Conservation (phyloP, 2,113 vertebrate genomes). For the Periophthalmodon schlosseri region DNA sequence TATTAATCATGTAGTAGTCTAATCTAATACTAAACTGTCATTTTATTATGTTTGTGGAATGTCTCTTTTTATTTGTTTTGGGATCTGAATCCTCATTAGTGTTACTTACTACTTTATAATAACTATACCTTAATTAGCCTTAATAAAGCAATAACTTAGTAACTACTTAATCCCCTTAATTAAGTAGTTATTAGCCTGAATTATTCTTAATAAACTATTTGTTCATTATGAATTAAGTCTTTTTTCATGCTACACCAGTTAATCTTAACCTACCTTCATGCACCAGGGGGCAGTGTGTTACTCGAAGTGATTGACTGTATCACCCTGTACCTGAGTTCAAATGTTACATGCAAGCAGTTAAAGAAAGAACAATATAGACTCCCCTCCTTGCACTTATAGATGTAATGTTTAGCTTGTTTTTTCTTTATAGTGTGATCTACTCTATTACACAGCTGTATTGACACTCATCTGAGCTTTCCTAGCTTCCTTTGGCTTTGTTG, state of each 20-base stretch:
- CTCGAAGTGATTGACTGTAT: slow-evolving; percentile 8
- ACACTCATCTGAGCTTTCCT: slow-evolving; percentile 49
- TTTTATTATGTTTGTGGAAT: neutral
- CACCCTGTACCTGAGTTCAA: neutral
- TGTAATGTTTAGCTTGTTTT: neutral
- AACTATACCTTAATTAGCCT: too few relatives aligned
- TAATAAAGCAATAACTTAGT: neutral
- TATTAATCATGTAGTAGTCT: slow-evolving; percentile 21
- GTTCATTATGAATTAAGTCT: too few relatives aligned
- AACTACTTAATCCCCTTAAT: neutral
- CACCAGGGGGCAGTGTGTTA: slow-evolving; percentile 53
- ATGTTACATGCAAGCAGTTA: slow-evolving; percentile 9
- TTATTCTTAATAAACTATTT: too few relatives aligned
- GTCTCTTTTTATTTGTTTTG: neutral
- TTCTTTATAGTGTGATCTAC: neutral
- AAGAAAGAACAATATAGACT: neutral
- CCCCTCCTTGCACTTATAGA: neutral
- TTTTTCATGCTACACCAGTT: neutral
- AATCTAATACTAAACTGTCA: neutral
- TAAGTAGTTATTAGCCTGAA: too few relatives aligned
- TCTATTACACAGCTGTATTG: slow-evolving; percentile 7
- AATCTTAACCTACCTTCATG: neutral
- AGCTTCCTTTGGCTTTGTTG: slow-evolving; percentile 57
- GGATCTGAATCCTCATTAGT: neutral
- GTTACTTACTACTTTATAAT: neutral